Evolutionary conservation across 2,888 invertebrate genomes (phyloP).

Genomic region (Petrophora chlorosata): DNA sequence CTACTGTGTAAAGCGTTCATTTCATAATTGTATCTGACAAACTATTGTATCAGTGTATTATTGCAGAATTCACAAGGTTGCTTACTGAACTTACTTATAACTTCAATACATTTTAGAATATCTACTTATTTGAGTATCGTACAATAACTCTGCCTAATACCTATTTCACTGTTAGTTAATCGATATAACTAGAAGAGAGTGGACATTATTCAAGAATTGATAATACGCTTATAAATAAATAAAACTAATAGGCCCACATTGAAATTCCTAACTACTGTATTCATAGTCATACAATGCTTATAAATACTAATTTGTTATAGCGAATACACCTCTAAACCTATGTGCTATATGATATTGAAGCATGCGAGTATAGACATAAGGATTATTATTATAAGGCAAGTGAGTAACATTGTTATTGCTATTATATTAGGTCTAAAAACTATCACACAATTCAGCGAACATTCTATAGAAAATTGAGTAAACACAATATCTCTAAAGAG

Average conservation of each 20-base stretch:
- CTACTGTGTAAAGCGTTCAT: slow-evolving; percentile 29
- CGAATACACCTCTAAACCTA: slow-evolving; percentile 30
- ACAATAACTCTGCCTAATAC: slow-evolving; percentile 23
- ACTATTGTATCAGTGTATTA: slow-evolving; percentile 19
- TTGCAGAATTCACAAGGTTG: slow-evolving; percentile 11
- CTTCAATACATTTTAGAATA: slow-evolving; percentile 13
- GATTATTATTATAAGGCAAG: slow-evolving; percentile 68
- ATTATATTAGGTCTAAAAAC: slow-evolving; percentile 32
- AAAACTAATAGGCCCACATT: slow-evolving; percentile 23
- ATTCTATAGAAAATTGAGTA: slow-evolving; percentile 46
- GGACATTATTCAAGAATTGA: slow-evolving; percentile 32
- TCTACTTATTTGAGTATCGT: slow-evolving; percentile 15
- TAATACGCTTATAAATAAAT: slow-evolving; percentile 32
- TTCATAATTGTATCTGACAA: slow-evolving; percentile 23
- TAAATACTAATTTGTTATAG: slow-evolving; percentile 27
- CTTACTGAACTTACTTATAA: slow-evolving; percentile 3
- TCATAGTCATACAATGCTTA: slow-evolving; percentile 10
- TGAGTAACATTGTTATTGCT: slow-evolving; percentile 36
- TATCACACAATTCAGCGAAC: slow-evolving; percentile 43
- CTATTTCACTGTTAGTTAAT: slow-evolving; percentile 27
- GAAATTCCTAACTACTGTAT: slow-evolving; percentile 24
- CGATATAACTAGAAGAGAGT: slow-evolving; percentile 29
- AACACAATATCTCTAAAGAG: slow-evolving; percentile 42
- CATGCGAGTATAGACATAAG: slow-evolving; percentile 66
- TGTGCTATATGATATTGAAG: slow-evolving; percentile 50